Base-by-base conservation (phyloP, 2,113 vertebrate genomes). In the Indri indri region DNA sequence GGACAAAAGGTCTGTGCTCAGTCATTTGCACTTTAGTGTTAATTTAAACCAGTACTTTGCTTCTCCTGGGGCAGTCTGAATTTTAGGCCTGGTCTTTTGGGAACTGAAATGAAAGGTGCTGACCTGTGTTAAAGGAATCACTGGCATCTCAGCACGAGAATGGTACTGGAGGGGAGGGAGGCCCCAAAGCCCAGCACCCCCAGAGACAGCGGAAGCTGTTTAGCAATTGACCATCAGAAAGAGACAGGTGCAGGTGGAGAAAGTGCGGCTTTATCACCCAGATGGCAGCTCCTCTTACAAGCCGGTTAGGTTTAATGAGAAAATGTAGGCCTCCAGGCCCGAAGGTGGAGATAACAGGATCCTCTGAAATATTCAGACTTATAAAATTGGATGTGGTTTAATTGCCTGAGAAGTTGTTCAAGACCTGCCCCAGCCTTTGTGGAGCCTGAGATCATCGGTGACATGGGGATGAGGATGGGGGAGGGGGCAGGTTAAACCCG, bases 291-390 rank as follows among this genome's bases (percentile, higher is more conserved):
- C 63, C 77, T 83, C 95, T 97, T 79, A 97, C 34, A 57, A 96
- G 89, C 57, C 85, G 1, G 34, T 91, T 89, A 80, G 86, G 63
- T 89, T 96, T 94, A 93, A 97, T 87, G 96, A 93, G 93, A 77
- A 65, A 90, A 96, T 34, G 71, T 92, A 70, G 68, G 82, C 93
- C 96, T 97, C 85, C 65, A 57, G 96, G 93, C 89, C 93, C 73
- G n/a, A 73, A 63, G 85, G 74, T 30, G 77, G 82, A 80, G 77
- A 86, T 90, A 87, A 80, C 42, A 66, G 54, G 34, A 91, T 91
- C 95, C 86, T 94, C 79, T 71, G 95, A 93, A 92, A 94, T 86
- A 91, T 89, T 93, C 94, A 90, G 82, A 70, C 66, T 59, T 68
- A 70, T 40, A 73, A 83, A 95, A 95, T 59, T 63, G 47, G 77